Percentiles rank a stretch among this genome's conserved stretches.
These are phyloP conservation scores for Pelecanoides urinatrix DNA, from an alignment of 2,113 vertebrate genomes.

Conservation along the genomic window DNA sequence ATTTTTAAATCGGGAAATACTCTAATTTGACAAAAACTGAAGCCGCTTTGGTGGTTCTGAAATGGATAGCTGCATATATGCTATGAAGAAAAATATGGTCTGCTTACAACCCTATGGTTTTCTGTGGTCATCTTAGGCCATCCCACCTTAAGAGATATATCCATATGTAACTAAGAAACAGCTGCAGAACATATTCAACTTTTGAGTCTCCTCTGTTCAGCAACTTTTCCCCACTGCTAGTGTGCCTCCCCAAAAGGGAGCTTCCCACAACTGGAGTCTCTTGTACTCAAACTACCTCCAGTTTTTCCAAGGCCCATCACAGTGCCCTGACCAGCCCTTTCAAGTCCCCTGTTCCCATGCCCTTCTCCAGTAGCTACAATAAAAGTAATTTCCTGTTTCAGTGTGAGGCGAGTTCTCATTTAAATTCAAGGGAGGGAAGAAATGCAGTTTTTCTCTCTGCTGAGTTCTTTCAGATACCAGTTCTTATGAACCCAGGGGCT, in stretches of 20 bases:
- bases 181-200: not conserved
- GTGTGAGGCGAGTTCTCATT: not conserved
- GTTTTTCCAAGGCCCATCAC: not conserved
- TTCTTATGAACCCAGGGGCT: not conserved
- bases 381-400: not conserved
- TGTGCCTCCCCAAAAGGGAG: not conserved
- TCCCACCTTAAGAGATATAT: accelerated
- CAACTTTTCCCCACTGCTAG: not conserved
- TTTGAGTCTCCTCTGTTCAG: not conserved
- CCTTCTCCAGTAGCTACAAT: not conserved
- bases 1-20: not conserved
- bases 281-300: not conserved
- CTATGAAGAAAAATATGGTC: accelerated
- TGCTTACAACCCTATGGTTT: not conserved
- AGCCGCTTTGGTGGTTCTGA: no score
- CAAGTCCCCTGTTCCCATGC: not conserved
- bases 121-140: not conserved
- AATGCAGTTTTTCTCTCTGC: not conserved
- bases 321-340: not conserved
- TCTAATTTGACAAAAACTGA: not conserved
- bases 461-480: not conserved
- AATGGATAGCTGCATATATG: accelerated
- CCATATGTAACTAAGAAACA: accelerated
- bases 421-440: not conserved
- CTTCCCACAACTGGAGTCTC: not conserved